Conservation (phyloP, 2,888 invertebrate genomes). For the Furcula furcula region DNA sequence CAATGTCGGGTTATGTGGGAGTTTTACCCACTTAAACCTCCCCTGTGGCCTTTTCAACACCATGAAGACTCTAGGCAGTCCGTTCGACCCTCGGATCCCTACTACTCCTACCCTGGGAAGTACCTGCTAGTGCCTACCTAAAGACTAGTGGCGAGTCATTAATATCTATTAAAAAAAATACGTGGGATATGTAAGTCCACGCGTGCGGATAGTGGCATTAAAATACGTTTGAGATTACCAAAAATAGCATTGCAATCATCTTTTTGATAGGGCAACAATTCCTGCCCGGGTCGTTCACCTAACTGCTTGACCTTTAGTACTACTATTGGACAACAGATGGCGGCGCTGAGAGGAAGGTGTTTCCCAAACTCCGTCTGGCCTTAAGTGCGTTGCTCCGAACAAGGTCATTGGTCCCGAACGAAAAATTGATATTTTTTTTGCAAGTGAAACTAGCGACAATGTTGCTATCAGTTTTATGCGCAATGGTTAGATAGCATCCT, state of each 20-base stretch:
- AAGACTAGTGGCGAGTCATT: no score
- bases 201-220: no score
- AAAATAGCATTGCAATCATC: slow-evolving; percentile 38
- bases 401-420: slow-evolving; percentile 49
- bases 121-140: no score
- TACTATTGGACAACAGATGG: slow-evolving; percentile 42
- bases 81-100: no score
- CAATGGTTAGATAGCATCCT: no score
- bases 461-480: slow-evolving; percentile 5
- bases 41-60: no score
- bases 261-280: slow-evolving; percentile 31
- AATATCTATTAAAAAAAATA: no score
- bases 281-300: slow-evolving; percentile 37
- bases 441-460: slow-evolving; percentile 14
- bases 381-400: slow-evolving; percentile 55
- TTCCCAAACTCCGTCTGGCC: slow-evolving; percentile 19
- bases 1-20: no score
- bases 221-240: slow-evolving; percentile 22
- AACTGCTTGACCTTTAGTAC: slow-evolving; percentile 39
- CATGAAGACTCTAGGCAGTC: no score
- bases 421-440: slow-evolving; percentile 24
- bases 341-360: slow-evolving; percentile 23
- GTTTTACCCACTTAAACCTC: no score
- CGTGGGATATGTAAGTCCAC: no score
- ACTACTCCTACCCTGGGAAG: no score